Evolutionary conservation across 2,113 vertebrate genomes (phyloP), one percentile per base, ranked within the genome.

Genomic region (Chaenogobius annularis): DNA sequence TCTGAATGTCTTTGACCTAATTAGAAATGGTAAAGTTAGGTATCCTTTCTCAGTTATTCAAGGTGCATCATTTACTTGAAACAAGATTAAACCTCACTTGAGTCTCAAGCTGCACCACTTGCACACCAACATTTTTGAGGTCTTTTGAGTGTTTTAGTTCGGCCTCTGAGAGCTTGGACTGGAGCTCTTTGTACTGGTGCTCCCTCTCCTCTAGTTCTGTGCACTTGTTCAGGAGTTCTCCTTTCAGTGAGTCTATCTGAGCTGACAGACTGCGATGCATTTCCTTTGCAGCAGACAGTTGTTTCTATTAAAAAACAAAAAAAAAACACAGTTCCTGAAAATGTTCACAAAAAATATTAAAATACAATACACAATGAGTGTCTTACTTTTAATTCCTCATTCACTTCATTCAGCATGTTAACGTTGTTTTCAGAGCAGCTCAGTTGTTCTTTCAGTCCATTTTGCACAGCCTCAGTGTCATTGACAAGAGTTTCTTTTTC

Each of bases 121-220:
- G 94, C 67, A 88, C 72, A 2, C 86, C 81, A 70, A 94, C 88
- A 65, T 95, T 95, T 70, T 96, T 94, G 50, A 92, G 85, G 58
- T 97, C 95, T 86, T 96, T 95, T 69, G 68, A 50, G 37, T 96
- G 92, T 56, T 96, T 96, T 74, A 92, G 89, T 64, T 90, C 88
- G 3, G 91, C 90, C 74, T 87, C 86, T 50, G 90, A 86, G 0
- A 91, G 80, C 83, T 92, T 72, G 63, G 54, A 80, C 63, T 92
- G 90, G n/a, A 97, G 91, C 71, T 94, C 86, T 31, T 81, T 43
- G 64, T 90, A 92, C 20, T 90, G 91, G 50, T 86, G 88, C 59
- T 87, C 93, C 61, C 93, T 93, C 68, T 90, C 87, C 66, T 95
- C 94, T 64, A 95, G 68, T 65, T 96, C 94, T 15, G 83, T 70